Evolutionary conservation across 2,797 vertebrate genomes (phyloP).

Genomic region (Cirrhinus mrigala): DNA sequence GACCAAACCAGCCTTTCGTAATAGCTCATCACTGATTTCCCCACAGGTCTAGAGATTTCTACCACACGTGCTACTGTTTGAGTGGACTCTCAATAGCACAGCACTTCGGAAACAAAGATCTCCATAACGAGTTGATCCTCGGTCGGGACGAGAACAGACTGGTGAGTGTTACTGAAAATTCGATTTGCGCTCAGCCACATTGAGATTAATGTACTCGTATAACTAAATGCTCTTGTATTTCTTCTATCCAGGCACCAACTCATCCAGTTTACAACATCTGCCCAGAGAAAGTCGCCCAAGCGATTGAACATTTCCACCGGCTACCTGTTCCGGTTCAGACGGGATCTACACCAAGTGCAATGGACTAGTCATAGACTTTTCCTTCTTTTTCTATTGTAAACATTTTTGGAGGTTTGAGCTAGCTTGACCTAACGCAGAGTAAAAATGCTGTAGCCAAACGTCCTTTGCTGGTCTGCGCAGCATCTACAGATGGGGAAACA

Average conservation of each 20-base stretch:
- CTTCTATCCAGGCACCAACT: conserved; percentile 83
- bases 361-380: conserved; percentile 42
- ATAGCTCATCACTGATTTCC: conserved; percentile 8
- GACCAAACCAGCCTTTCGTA: neutral
- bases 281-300: conserved; percentile 89
- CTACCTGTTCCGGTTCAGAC: conserved; percentile 76
- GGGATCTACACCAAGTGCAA: conserved; percentile 6
- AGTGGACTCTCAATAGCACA: conserved; percentile 94
- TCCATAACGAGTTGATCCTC: conserved; percentile 86
- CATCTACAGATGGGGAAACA: conserved; percentile 36
- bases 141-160: conserved; percentile 88
- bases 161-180: conserved; percentile 77
- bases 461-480: conserved; percentile 31
- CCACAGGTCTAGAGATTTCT: conserved; percentile 94
- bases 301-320: conserved; percentile 85
- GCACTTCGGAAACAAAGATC: conserved; percentile 90
- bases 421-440: conserved; percentile 26
- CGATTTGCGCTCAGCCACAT: neutral
- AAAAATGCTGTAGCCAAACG: conserved; percentile 35
- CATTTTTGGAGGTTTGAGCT: neutral
- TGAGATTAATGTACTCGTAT: neutral
- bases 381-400: neutral
- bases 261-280: conserved; percentile 97
- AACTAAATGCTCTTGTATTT: neutral
- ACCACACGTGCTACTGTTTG: conserved; percentile 98